Evolutionary conservation across 2,113 vertebrate genomes (phyloP), one percentile per base, ranked within the genome.

Genomic region (Nothocercus julius): DNA sequence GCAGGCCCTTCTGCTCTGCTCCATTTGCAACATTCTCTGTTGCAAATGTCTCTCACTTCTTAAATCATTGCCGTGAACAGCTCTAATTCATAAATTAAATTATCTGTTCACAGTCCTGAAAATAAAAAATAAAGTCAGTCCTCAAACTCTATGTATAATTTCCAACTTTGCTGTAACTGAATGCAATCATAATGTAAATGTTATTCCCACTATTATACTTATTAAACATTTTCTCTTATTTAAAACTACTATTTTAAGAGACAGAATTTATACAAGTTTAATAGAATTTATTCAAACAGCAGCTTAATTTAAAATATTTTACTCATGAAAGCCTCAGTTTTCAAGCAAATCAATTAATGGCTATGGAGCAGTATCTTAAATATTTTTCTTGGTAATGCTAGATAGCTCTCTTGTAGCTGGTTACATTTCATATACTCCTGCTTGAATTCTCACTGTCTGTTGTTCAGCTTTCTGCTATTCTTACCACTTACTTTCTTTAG

Each of bases 81-180:
- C 30, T 30, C n/a, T 82, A 93, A 92, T 87, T 94, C 47, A 92
- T 75, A 90, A 96, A 96, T 77, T 63, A 94, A 67, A 92, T 64
- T 51, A 21, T 82, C 10, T 87, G 54, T 83, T 91, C 85, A 93
- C 49, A 90, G 81, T 67, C 36, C 44, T 81, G 61, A 85, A 11
- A 78, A 93, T 92, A 89, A 87, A 85, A 11, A 78, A 93, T 92
- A 89, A 87, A 95, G 85, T 92, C 73, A 47, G 6, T 40, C 25
- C 30, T 93, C 38, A 85, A 92, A 76, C 56, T 94, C 53, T 53
- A 47, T 92, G 51, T 32, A 49, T 87, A 93, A 94, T 95, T 95
- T 95, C 69, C 47, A 94, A 72, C 21, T 95, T 93, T 83, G n/a
- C 42, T 95, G 64, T 47, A 92, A 81, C 92, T 93, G 94, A 93